A percentile compares a stretch with the other conserved stretches of the same genome.
Conservation (phyloP, 2,113 vertebrate genomes). For the Thalassoma bifasciatum region DNA sequence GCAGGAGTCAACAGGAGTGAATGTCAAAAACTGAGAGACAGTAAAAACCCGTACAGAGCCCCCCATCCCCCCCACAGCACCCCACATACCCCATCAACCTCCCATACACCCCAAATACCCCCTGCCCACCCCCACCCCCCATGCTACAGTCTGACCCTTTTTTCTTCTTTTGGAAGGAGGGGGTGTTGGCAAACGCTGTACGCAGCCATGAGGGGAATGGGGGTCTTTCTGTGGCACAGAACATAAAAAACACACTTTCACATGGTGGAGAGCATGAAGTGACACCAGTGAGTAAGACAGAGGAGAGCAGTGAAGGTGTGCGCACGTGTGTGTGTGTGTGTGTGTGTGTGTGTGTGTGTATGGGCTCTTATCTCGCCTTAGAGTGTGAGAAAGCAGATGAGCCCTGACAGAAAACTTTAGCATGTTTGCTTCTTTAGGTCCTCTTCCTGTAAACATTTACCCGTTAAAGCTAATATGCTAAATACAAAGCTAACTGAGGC, state of each 20-base stretch:
- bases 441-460: constrained; percentile 79
- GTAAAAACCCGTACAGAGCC: constrained; percentile 82
- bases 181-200: constrained; percentile 55
- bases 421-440: constrained; percentile 65
- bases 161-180: constrained; percentile 30
- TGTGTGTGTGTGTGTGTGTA: constrained; percentile 2
- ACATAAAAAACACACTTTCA: too few species aligned
- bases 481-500: constrained; percentile 46
- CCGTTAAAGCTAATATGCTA: constrained; percentile 67
- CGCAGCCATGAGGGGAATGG: too few species aligned
- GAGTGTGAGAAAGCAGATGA: constrained; percentile 41
- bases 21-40: constrained; percentile 74
- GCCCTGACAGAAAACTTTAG: constrained; percentile 47
- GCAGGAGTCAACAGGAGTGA: constrained; percentile 71
- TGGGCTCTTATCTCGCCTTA: constrained; percentile 23
- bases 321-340: constrained; percentile 10
- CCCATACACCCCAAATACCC: neutral
- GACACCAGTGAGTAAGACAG: constrained; percentile 49
- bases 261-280: constrained; percentile 55
- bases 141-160: constrained; percentile 49
- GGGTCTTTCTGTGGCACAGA: too few species aligned
- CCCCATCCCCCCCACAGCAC: constrained; percentile 35
- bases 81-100: constrained; percentile 28
- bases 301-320: neutral
- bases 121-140: constrained; percentile 60